These are phyloP conservation scores for Patella depressa DNA, from an alignment of 2,888 invertebrate species.

Conservation along the genomic window DNA sequence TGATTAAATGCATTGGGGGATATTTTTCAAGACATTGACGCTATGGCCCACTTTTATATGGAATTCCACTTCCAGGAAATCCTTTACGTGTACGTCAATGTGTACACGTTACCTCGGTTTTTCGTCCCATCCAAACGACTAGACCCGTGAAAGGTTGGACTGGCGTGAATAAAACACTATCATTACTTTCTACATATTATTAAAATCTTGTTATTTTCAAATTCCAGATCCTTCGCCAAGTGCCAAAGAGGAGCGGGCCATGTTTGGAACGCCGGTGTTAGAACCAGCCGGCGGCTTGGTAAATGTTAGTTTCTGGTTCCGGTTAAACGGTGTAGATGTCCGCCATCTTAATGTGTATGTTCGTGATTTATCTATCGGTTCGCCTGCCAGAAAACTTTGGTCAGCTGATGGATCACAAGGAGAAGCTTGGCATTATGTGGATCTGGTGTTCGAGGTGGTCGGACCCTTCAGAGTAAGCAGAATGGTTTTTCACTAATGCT, in stretches of 20 bases:
- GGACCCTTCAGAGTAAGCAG: neutral
- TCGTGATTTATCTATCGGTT: neutral
- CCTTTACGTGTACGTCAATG: too few relatives aligned
- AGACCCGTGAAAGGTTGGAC: too few relatives aligned
- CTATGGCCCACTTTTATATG: too few relatives aligned
- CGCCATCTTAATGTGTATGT: conserved; percentile 7
- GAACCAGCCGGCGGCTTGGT: neutral
- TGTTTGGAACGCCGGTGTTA: neutral
- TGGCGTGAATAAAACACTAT: too few relatives aligned
- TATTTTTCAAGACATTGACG: too few relatives aligned
- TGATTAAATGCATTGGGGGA: too few relatives aligned
- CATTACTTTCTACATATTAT: too few relatives aligned
- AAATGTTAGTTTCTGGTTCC: neutral
- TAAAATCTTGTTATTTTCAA: too few relatives aligned
- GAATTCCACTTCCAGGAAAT: too few relatives aligned
- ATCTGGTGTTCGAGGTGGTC: neutral
- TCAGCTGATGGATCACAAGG: neutral
- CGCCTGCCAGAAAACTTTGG: neutral
- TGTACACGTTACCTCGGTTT: too few relatives aligned
- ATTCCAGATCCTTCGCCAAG: neutral
- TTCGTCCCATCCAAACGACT: too few relatives aligned
- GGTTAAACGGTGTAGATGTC: conserved; percentile 3
- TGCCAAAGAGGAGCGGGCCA: neutral
- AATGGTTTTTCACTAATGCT: neutral
- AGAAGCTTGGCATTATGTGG: conserved; percentile 2